Evolutionary conservation across 2,797 vertebrate genomes (phyloP).

Genomic region (Alectoris magna): DNA sequence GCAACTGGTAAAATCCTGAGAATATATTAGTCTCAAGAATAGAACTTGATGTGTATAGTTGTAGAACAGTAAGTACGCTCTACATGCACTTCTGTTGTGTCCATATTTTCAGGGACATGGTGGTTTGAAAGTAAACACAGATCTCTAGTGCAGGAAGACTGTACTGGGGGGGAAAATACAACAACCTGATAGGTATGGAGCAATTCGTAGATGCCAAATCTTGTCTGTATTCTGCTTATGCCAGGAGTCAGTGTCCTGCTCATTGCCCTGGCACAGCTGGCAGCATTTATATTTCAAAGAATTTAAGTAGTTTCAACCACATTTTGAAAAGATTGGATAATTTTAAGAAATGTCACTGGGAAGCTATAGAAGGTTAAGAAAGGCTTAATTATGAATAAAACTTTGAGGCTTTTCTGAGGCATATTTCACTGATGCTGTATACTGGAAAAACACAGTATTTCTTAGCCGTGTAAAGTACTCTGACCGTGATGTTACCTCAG

Average conservation of each 20-base stretch:
- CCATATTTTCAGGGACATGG: too few relatives aligned
- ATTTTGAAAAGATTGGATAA: not conserved
- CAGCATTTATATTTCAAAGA: not conserved
- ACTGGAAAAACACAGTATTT: not conserved
- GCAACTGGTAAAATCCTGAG: not conserved
- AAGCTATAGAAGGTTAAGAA: accelerated
- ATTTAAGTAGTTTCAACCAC: not conserved
- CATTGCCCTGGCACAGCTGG: not conserved
- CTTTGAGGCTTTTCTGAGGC: not conserved
- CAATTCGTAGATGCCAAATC: not conserved
- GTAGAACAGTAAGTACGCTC: not conserved
- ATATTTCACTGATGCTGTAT: not conserved
- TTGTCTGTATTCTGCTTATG: not conserved
- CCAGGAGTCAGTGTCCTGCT: not conserved
- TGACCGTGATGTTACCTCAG: not conserved
- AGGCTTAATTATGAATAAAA: not conserved
- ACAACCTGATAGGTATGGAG: not conserved
- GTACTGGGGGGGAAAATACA: not conserved
- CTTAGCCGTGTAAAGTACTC: not conserved
- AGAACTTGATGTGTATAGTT: not conserved
- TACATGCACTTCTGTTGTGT: not conserved
- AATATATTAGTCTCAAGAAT: not conserved
- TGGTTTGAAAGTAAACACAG: not conserved
- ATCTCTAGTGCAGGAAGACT: not conserved
- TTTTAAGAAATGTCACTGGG: not conserved